A percentile compares a stretch with the other conserved stretches of the same genome.
phyloP scores from a whole-genome alignment of 92 coral and sea anemone species.

The Bergia puertoricense region DNA sequence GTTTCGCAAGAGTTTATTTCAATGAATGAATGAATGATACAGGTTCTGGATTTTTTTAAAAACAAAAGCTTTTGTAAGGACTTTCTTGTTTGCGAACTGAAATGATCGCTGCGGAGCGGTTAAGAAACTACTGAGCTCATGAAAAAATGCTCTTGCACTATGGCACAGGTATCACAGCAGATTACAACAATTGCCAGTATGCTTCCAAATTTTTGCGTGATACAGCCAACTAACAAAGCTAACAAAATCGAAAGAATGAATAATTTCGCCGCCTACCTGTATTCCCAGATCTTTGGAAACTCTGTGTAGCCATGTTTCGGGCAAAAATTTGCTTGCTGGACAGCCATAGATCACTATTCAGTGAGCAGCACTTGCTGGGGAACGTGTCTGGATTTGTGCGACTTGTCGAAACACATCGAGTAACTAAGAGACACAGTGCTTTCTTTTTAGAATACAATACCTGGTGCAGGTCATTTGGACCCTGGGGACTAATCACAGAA shows the following conservation, averaged over 20 bases:
- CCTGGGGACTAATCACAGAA: constrained; percentile 22
- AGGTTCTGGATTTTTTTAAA: too few relatives aligned
- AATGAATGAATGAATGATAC: not conserved
- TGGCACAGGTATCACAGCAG: too few relatives aligned
- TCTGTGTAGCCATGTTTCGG: constrained; percentile 11
- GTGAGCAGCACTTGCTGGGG: not conserved
- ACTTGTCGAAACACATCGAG: constrained; percentile 1
- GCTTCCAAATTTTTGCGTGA: too few relatives aligned
- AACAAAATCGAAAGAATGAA: not conserved
- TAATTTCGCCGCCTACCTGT: not conserved
- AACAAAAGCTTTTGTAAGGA: not conserved
- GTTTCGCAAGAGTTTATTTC: not conserved
- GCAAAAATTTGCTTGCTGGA: not conserved
- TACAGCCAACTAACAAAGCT: not conserved
- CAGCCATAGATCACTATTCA: not conserved
- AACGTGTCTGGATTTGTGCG: not conserved
- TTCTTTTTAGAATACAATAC: not conserved
- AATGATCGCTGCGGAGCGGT: not conserved
- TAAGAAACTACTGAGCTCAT: too few relatives aligned
- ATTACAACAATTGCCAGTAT: too few relatives aligned
- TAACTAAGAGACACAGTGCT: constrained; percentile 30
- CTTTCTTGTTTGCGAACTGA: not conserved
- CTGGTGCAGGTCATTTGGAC: not conserved
- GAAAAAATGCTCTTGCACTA: too few relatives aligned
- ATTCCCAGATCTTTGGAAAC: constrained; percentile 15